Conservation (phyloP, 1,140 invertebrate species). For the Hestina assimilis region DNA sequence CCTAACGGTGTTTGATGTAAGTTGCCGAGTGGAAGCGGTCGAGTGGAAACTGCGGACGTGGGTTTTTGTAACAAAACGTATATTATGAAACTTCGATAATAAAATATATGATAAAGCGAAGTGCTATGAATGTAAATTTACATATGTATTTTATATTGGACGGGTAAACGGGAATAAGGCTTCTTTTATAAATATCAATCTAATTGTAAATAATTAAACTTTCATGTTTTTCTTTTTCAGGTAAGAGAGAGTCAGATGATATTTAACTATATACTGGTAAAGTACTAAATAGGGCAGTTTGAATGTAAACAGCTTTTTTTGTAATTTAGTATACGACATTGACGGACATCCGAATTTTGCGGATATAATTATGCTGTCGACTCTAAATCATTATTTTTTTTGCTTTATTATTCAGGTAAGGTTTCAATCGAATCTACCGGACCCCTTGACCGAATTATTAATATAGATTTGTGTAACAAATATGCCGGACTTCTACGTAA, state of each 20-base stretch:
- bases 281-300: neutral
- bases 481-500: too few relatives aligned
- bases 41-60: slow-evolving; percentile 15
- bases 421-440: too few relatives aligned
- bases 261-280: neutral
- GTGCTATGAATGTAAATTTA: neutral
- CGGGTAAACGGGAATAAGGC: neutral
- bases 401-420: too few relatives aligned
- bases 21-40: slow-evolving; percentile 13
- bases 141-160: neutral
- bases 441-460: too few relatives aligned
- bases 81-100: slow-evolving; percentile 4
- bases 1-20: slow-evolving; percentile 5
- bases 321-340: too few relatives aligned
- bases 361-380: too few relatives aligned
- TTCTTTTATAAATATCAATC: neutral
- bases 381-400: too few relatives aligned
- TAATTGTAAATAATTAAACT: neutral
- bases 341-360: too few relatives aligned
- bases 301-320: neutral
- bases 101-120: neutral
- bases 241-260: neutral
- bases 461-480: too few relatives aligned
- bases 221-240: neutral
- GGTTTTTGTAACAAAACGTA: slow-evolving; percentile 3